Evolutionary conservation across 2,113 vertebrate genomes (phyloP).

Genomic region (Dromiciops gliroides): DNA sequence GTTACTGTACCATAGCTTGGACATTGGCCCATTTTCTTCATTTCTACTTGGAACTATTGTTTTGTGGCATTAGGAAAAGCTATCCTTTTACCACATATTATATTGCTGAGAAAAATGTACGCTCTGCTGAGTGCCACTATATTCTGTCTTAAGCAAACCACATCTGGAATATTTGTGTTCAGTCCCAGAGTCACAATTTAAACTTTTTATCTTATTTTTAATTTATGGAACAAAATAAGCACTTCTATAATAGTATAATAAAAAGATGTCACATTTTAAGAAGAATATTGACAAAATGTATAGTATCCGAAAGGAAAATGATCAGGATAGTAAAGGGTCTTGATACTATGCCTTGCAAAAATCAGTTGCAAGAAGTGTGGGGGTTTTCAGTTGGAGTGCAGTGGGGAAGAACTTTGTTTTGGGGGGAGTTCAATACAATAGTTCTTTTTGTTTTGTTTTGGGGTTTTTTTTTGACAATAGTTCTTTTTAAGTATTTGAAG

Average conservation of each 20-base stretch:
- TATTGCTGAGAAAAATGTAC: not conserved
- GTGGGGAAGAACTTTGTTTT: not conserved
- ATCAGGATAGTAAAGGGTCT: not conserved
- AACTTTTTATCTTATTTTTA: not conserved
- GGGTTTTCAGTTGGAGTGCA: not conserved
- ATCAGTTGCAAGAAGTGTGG: not conserved
- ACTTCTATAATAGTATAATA: not conserved
- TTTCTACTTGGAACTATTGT: not conserved
- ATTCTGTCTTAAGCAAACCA: not conserved
- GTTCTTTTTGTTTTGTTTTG: too few species aligned
- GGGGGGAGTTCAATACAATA: not conserved
- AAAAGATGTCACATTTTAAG: not conserved
- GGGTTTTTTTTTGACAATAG: too few species aligned
- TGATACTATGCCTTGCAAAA: not conserved
- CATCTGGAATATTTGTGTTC: not conserved
- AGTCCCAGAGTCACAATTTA: not conserved
- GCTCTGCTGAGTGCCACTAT: not conserved
- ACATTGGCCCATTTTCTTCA: not conserved
- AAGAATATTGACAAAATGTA: not conserved
- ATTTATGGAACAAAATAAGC: not conserved
- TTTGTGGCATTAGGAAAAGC: not conserved
- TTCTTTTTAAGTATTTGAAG: not conserved
- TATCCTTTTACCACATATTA: not conserved
- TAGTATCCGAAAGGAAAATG: not conserved
- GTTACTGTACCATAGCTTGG: not conserved